Evolutionary conservation across 1,140 invertebrate species (phyloP), one percentile per base, ranked within the genome.

Genomic region (Oedothorax gibbosus): DNA sequence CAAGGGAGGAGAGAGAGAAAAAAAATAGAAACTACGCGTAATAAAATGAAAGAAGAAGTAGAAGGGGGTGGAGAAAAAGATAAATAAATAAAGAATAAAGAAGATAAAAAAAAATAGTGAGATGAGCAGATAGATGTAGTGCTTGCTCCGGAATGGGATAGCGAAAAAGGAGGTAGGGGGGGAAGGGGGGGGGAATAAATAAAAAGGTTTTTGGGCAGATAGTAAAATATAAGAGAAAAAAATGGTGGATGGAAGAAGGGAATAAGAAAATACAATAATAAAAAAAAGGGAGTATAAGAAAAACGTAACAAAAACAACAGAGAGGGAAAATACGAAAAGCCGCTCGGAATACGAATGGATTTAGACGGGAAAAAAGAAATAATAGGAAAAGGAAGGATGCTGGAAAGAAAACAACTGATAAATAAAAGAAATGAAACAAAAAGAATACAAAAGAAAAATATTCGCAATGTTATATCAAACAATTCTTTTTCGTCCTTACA

Each of bases 401-500:
- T 62, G 53, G 57, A 83, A 83, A 83, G 71, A 83, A 83, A 75
- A 83, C 54, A 75, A 83, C 81, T 82, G 60, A 82, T 72, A 80
- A 57, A 54, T 54, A 80, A 71, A 80, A 68, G 57, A 54, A 18
- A 60, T 35, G 50, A 82, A 82, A 62, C 71, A 82, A 82, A 51
- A 18, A n/a, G 15, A 72, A 75, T 51, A 75, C 15, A 11, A 49
- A 7, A 57, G 20, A 56, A 75, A 73, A 57, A 60, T 56, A 75
- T 50, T 83, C 18, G 71, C 71, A 75, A 75, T 83, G 81, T 83
- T 83, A 83, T 83, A 83, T 83, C 81, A 83, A 83, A 83, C 81
- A 83, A 83, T 83, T 83, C 71, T 83, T 83, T 82, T 83, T 71
- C 57, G 71, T 75, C 81, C 75, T 83, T 83, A 83, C 81, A 83